Evolutionary conservation across 30 jellyfish, hydroid and myxozoan species (phyloP), one percentile per base, ranked within the genome.

Genomic region (Sanderia malayensis): DNA sequence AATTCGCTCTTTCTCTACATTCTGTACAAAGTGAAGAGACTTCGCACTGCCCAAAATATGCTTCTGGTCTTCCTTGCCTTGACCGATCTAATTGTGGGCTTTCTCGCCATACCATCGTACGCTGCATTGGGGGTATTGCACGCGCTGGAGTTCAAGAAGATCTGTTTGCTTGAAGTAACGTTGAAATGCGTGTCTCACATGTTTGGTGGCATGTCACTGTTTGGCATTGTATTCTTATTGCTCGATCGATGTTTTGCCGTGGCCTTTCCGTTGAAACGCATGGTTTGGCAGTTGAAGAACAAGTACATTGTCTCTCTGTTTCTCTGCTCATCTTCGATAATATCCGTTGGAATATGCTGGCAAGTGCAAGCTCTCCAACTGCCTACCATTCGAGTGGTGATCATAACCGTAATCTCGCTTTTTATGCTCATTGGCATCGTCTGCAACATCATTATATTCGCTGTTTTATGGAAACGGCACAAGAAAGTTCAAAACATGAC

Each of bases 61-160:
- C 58, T 68, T 10, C 24, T 68, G 32, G 58, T 22, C 72, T 46
- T 68, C 15, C 45, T 68, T 23, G 81, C 81, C 13, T 26, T 68
- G n/a, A 68, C 81, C 19, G 81, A 68, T 68, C 49, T 37, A 17
- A 4, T 44, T 13, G 58, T 31, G 15, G 41, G 81, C 30, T 17
- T 46, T 15, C 6, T 49, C 8, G 18, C 11, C 23, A 4, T 49
- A 7, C 64, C 64, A 4, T 11, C 18, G 6, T 4, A 49, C 18
- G 27, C 24, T 3, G 3, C 23, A 15, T 19, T 49, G 18, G 64
- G 64, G 6, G 24, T 19, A 4, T 2, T 49, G 27, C 11, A 19
- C 6, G 27, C 27, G 8, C 7, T 49, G 4, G 27, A 18, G 18
- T n/a, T n/a, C n/a, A 11, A 49, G 27, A 8, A 15, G 11, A 49